These are phyloP conservation scores for Megalurothrips usitatus DNA, from an alignment of 2,888 invertebrate species.

Conservation along the genomic window DNA sequence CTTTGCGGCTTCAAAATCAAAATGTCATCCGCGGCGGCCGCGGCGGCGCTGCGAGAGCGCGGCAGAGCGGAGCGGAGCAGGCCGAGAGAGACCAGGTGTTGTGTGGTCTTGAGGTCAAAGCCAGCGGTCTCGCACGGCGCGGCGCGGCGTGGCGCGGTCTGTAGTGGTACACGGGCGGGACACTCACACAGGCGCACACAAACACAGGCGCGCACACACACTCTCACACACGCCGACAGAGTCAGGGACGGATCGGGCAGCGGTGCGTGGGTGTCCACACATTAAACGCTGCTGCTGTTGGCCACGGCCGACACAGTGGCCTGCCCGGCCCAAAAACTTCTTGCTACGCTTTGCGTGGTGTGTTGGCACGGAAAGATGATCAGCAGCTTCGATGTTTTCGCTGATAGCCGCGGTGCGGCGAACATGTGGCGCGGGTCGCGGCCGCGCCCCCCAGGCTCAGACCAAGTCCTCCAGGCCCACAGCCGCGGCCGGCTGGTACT, in stretches of 20 bases:
- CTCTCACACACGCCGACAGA: background rate
- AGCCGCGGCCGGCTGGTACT: no score
- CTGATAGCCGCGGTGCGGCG: no score
- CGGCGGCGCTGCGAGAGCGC: background rate
- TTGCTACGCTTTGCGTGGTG: no score
- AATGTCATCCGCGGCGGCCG: background rate
- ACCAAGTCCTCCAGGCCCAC: no score
- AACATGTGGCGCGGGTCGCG: background rate
- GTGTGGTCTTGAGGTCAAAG: background rate
- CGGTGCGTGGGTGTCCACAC: background rate
- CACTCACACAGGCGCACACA: background rate
- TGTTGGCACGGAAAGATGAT: no score
- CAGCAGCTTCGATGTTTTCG: no score
- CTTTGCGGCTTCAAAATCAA: no score
- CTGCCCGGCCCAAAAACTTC: no score
- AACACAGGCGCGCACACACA: background rate
- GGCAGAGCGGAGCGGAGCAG: background rate
- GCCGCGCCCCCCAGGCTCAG: background rate
- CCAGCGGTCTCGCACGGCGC: background rate
- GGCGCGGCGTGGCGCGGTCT: background rate
- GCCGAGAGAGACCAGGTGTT: background rate
- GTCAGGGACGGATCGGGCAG: no score
- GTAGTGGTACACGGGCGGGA: background rate
- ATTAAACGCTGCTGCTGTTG: background rate
- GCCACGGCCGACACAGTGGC: no score